Base-by-base conservation (phyloP, 2,113 vertebrate genomes). In the Circaetus cinerascens region DNA sequence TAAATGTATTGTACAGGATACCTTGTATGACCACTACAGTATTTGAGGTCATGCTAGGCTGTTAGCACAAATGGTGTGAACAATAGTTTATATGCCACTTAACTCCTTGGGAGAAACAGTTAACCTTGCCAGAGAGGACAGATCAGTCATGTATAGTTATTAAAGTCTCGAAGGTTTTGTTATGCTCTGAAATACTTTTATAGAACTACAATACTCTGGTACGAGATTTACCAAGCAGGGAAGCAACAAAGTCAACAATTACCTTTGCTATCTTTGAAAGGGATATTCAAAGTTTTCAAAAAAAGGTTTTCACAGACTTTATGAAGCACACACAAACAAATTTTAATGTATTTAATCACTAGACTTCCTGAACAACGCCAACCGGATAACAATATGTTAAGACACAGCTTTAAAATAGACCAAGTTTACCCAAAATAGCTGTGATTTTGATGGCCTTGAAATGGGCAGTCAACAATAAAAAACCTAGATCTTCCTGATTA, bases 21-120 rank as follows among this genome's bases (percentile, higher is more conserved):
- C 96, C 96, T 97, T 97, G 91, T 97, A 86, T 95, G 97, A 97
- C 97, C 97, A 98, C 97, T 95, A 92, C 75, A 95, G 96, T 95
- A 96, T 97, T 48, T 98, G 97, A 98, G 98, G 98, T 98, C 98
- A 98, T 98, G 94, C 97, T 97, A 97, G 94, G 97, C 95, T 97
- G 97, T 98, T 98, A 98, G 97, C 98, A 98, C 98, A 98, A 98
- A 98, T 98, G 97, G 97, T 98, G 97, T 98, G 98, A 98, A 98
- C 98, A 98, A 98, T 98, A 98, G 98, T 98, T 98, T 98, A 98
- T 98, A 98, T 98, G 97, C 98, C 98, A 98, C 98, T 98, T 98
- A 98, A 98, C 98, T 98, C 98, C 98, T 98, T 98, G 98, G 98
- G 97, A 98, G 97, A 98, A 98, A 97, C 97, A 92, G 98, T 98